Base-by-base conservation (phyloP, 2,113 vertebrate species). In the Passer domesticus region DNA sequence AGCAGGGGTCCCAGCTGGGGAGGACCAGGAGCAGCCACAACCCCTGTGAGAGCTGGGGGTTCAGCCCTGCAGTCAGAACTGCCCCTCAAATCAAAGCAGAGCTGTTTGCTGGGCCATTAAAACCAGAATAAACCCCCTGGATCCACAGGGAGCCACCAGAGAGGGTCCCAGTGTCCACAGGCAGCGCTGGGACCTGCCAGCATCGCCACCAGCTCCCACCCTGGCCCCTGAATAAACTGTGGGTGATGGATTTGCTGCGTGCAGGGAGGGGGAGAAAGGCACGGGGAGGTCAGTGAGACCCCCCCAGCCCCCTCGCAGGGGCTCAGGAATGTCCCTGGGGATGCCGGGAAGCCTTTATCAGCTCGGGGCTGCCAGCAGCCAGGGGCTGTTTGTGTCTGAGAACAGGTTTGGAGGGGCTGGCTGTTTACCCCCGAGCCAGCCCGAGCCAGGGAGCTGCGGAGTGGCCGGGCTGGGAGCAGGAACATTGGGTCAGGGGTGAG, bases 401-500 rank as follows among this genome's bases (percentile, higher is more conserved):
- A 88, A 84, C 97, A 97, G 96, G 97, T 96, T 97, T 92, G 96
- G 96, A 96, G 91, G 78, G 94, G 30, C 90, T 81, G 91, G 50
- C 68, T 97, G 96, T 97, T 97, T 92, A 92, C 96, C 95, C 90
- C 11, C 89, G 95, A 95, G 96, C 95, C 96, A 96, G 94, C 97
- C 96, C 92, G 73, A 97, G 95, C 75, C 95, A 76, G 96, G 96
- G 90, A 73, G 95, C 96, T 73, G 96, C 97, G 95, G 80, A 87
- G 91, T 20, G 87, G 92, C 56, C 49, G 89, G 88, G 93, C 87
- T 41, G 91, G 63, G 93, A 93, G 78, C 81, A 68, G 94, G 97
- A 96, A 97, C 95, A 97, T 92, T 96, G 97, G 95, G 97, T 97
- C 96, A 97, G 96, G 97, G 97, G 97, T 98, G 95, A 95, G 95